phyloP scores from a whole-genome alignment of 2,888 invertebrate genomes.

The Zaprionus lineosus region DNA sequence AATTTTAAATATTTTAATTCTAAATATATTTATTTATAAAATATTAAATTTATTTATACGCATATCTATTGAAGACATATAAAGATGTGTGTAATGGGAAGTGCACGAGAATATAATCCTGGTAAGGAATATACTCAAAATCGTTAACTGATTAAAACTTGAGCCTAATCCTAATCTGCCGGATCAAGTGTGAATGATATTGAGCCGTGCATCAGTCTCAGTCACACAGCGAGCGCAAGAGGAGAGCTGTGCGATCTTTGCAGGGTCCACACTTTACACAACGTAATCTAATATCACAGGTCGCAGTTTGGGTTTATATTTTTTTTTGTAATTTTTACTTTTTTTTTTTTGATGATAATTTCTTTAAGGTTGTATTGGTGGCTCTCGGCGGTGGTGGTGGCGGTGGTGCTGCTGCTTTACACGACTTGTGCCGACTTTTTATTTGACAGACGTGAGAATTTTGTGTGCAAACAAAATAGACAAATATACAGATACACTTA shows the following conservation, averaged over 20 bases:
- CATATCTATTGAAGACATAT: too few species aligned
- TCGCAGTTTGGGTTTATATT: conserved; percentile 1
- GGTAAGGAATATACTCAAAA: too few species aligned
- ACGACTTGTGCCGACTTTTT: conserved; percentile 20
- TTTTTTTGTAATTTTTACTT: too few species aligned
- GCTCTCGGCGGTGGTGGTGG: conserved; percentile 15
- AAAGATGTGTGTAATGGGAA: too few species aligned
- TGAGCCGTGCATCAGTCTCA: not conserved
- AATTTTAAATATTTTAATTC: too few species aligned
- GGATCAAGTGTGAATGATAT: conserved; percentile 9
- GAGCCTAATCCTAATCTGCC: too few species aligned
- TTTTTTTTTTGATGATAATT: conserved; percentile 42
- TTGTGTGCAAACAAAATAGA: conserved; percentile 62
- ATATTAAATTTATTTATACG: too few species aligned
- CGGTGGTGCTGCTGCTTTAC: conserved; percentile 9
- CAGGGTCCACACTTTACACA: not conserved
- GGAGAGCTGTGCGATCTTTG: conserved; percentile 1
- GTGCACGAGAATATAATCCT: too few species aligned
- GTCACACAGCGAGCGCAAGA: too few species aligned
- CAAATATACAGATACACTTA: conserved; percentile 28
- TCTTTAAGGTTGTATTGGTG: too few species aligned
- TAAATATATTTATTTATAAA: too few species aligned
- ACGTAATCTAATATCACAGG: conserved; percentile 20
- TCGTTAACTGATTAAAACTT: too few species aligned
- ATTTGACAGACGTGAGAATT: conserved; percentile 73